Base-by-base conservation (phyloP, 2,797 vertebrate species). In the Neomorphus geoffroyi region DNA sequence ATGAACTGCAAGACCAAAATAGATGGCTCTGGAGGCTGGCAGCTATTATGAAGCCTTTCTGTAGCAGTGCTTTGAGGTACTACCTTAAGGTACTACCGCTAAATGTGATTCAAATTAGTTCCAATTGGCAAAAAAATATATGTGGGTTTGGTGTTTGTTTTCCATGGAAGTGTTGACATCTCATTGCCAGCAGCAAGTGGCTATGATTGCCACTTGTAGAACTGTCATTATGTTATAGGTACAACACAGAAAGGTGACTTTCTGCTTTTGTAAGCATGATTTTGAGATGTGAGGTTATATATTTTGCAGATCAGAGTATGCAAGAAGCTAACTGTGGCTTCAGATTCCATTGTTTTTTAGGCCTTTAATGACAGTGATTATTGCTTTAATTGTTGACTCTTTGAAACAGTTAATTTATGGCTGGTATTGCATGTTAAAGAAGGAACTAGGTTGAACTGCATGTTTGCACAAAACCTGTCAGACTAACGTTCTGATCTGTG, bases 1-100 rank as follows among this genome's bases (percentile, higher is more conserved):
- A 92, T 94, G 72, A 92, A 61, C 75, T 85, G 45, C 48, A 51
- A 61, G 80, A 79, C 69, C 57, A 35, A 81, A 92, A 70, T 93
- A 90, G 86, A 66, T 91, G 43, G 16, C 73, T 92, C 50, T 75
- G 33, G 88, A 80, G 89, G 80, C 92, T 73, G 41, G 35, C 75
- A 90, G 71, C 46, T 92, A 15, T 85, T 90, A 30, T 5, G 27
- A 65, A 77, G 56, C 51, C 51, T 80, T 88, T 92, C 15, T 33
- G 50, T 77, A 81, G 64, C 37, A 88, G n/a, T 62, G 35, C 53
- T 92, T 86, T 30, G 79, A 93, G 60, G 27, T 69, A n/a, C 80
- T 74, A 10, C 41, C 39, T 86, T 30, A 81, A 93, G 60, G 30
- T 69, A n/a, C 80, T 74, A 10, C 41, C 30, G 22, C 54, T 80